Percentiles rank a stretch among this genome's conserved stretches.
Conservation (phyloP, 2,113 vertebrate species). For the Triplophysa siluroides region DNA sequence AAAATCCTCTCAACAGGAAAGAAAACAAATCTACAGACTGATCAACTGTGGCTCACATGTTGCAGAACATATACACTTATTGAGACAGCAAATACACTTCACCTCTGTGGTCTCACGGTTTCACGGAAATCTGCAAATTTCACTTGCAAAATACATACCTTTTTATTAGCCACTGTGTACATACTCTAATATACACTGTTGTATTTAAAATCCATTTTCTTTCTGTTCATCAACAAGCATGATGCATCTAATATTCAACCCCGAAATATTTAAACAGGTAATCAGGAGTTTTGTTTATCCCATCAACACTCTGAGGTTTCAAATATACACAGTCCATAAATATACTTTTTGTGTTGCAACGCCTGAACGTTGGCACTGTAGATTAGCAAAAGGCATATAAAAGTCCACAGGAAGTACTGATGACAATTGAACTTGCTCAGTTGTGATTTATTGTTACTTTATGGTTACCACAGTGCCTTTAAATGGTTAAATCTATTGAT, state of each 20-base stretch:
- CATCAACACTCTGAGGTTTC: not conserved
- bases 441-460: not conserved
- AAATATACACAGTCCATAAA: slow-evolving; percentile 17
- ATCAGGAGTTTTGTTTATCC: not conserved
- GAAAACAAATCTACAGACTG: slow-evolving; percentile 39
- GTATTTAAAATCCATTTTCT: not conserved
- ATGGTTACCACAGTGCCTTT: slow-evolving; percentile 3
- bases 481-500: not conserved
- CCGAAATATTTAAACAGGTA: slow-evolving; percentile 29
- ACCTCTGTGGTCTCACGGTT: slow-evolving; percentile 21
- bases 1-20: slow-evolving; percentile 57
- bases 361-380: slow-evolving; percentile 18
- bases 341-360: not conserved
- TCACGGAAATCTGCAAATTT: slow-evolving; percentile 40
- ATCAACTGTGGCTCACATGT: slow-evolving; percentile 45
- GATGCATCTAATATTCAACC: not conserved
- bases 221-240: slow-evolving; percentile 14
- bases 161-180: slow-evolving; percentile 2
- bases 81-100: slow-evolving; percentile 21
- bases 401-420: slow-evolving; percentile 18
- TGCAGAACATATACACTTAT: slow-evolving; percentile 46
- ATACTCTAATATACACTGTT: not conserved
- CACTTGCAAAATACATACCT: slow-evolving; percentile 19
- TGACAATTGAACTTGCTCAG: slow-evolving; percentile 5
- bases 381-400: slow-evolving; percentile 9